Evolutionary conservation across 2,113 vertebrate species (phyloP), one percentile per base, ranked within the genome.

Genomic region (Prochilodus magdalenae): DNA sequence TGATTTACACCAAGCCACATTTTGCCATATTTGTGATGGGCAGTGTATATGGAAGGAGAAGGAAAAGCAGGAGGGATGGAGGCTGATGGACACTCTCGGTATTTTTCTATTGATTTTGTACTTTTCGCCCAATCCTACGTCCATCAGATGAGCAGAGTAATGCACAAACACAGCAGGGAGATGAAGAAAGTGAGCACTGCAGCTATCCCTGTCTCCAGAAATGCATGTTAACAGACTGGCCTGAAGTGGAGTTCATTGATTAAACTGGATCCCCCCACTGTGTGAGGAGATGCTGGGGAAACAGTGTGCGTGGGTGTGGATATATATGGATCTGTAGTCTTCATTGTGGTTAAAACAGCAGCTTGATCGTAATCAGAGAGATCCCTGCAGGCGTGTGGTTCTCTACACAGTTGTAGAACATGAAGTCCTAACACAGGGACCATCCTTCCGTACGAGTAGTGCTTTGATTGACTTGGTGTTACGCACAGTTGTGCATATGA

Each of bases 51-150:
- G 20, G 18, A 14, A 7, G 7, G 20, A 55, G 53, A 55, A 5
- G 6, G 53, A 55, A 22, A 22, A 11, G 13, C 27, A 26, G n/a
- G 2, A 22, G 11, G 47, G 22, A 60, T 29, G 55, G 66, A n/a
- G 55, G 67, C 62, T 40, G 18, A 29, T 15, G 18, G 51, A 22
- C 40, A 53, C 27, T 22, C 26, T 3, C 62, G 55, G 11, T 22
- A 8, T 67, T 77, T 72, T 75, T 27, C 33, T 73, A 73, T 85
- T 75, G 75, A 75, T 75, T 85, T 81, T 51, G 22, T 22, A 73
- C 63, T 71, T 75, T 59, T 77, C 44, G 44, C 44, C 51, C 75
- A 77, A 29, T 65, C 5, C 60, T 73, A 20, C 33, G 24, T 66
- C 60, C 47, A 77, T 73, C 53, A 47, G 49, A 72, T 26, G 40